Evolutionary conservation across 2,113 vertebrate species (phyloP), one percentile per base, ranked within the genome.

Genomic region (Chauna torquata): DNA sequence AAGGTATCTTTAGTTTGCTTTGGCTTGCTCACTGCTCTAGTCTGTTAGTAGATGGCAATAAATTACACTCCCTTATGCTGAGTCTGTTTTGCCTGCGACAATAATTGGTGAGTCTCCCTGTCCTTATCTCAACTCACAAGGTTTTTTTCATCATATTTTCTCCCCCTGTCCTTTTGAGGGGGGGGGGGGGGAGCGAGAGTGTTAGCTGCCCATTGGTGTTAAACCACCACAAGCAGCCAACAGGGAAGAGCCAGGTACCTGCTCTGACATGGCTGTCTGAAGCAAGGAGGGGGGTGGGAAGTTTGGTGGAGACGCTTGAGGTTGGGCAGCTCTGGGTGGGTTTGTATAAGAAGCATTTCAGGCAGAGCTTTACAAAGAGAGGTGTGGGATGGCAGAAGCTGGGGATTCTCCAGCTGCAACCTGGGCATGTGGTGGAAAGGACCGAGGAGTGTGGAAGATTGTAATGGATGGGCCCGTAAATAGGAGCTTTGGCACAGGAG

Each of bases 371-470:
- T 52, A 84, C 42, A 59, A 87, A 72, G 30, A 25, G 16, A 44
- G 5, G 30, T 24, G 38, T 30, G 50, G 30, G 23, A 54, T 69
- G 36, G 27, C 54, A 82, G 55, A 45, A 12, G 16, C 16, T 62
- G 69, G 8, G 9, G 7, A 5, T 3, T 84, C 59, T 87, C 18
- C 49, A 80, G 23, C 32, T 76, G 27, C 17, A 12, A 36, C 15
- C 42, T 14, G 18, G 40, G 7, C 36, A 49, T 0, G 0, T 32
- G 3, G 1, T 36, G 34, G 20, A 25, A 70, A 66, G 17, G 34
- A 74, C 11, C 1, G 5, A 32, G 25, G 11, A 20, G n/a, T 44
- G 11, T 47, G 20, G 49, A 52, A 57, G 8, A 22, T 6, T 61
- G 38, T 30, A 65, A 32, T n/a, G 49, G 17, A 23, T 3, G 5